Evolutionary conservation across 2,113 vertebrate species (phyloP).

Genomic region (Orientallactaga bullata): DNA sequence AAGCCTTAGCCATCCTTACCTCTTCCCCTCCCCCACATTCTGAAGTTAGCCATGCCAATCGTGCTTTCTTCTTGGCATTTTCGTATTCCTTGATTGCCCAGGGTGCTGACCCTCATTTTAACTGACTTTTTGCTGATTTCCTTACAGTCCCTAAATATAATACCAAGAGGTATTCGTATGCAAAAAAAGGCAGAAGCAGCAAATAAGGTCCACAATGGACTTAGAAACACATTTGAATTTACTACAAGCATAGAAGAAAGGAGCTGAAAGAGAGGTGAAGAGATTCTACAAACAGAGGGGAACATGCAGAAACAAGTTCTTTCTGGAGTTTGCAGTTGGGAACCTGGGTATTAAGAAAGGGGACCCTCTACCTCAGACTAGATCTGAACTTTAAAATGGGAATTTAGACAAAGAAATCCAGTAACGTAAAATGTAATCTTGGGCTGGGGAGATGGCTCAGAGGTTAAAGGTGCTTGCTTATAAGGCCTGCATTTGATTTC

Average conservation of each 20-base stretch:
- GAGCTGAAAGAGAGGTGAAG: not conserved
- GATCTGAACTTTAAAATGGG: not conserved
- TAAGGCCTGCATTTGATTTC: too few species aligned
- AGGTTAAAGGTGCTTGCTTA: too few species aligned
- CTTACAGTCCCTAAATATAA: not conserved
- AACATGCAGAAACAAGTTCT: not conserved
- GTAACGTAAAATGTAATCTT: not conserved
- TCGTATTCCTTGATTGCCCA: not conserved
- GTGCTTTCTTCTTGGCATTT: slow-evolving; percentile 7
- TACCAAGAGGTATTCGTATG: not conserved
- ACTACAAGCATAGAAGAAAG: not conserved
- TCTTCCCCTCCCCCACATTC: not conserved
- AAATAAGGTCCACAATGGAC: not conserved
- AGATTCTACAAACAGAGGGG: not conserved
- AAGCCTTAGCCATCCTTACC: not conserved
- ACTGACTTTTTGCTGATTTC: not conserved
- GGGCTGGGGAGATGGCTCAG: too few species aligned
- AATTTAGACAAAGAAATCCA: not conserved
- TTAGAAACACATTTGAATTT: not conserved
- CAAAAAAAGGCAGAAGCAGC: not conserved
- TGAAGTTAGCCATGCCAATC: not conserved
- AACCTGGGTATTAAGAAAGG: not conserved
- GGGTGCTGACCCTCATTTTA: not conserved
- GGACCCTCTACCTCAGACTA: not conserved
- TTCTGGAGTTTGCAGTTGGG: not conserved